These are phyloP conservation scores for Lissonota sp. DNA, from an alignment of 2,888 invertebrate genomes.

Conservation along the genomic window DNA sequence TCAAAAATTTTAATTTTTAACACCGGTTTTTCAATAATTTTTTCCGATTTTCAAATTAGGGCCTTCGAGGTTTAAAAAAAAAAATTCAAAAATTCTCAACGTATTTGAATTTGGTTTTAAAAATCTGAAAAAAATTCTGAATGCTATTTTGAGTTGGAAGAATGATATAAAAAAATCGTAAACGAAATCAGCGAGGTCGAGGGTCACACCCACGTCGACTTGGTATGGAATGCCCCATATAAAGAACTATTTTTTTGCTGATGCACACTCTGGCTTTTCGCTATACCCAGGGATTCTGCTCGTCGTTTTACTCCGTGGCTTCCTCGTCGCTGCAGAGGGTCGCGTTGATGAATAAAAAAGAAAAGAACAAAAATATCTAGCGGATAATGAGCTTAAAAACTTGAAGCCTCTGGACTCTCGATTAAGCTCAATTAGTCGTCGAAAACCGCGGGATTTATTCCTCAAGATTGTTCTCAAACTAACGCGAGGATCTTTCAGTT, in stretches of 20 bases:
- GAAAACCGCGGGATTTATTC: slow-evolving; percentile 60
- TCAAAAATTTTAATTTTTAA: too few species aligned
- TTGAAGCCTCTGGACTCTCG: slow-evolving; percentile 47
- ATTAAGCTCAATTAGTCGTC: slow-evolving; percentile 63
- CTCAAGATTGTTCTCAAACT: slow-evolving; percentile 56
- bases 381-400: slow-evolving; percentile 62
- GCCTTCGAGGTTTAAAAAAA: too few species aligned
- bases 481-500: slow-evolving; percentile 33
- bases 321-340: slow-evolving; percentile 29
- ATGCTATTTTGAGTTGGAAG: too few species aligned
- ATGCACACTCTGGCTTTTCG: slow-evolving; percentile 22
- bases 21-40: too few species aligned
- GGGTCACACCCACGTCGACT: too few species aligned
- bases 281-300: slow-evolving; percentile 35
- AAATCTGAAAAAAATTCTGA: too few species aligned
- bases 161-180: too few species aligned
- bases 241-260: slow-evolving; percentile 9
- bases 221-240: too few species aligned
- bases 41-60: too few species aligned
- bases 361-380: slow-evolving; percentile 32
- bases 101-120: too few species aligned
- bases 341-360: background rate
- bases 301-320: slow-evolving; percentile 24
- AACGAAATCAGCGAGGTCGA: too few species aligned
- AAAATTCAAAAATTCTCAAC: too few species aligned